Evolutionary conservation across 2,113 vertebrate species (phyloP).

Genomic region (Misgurnus mizolepis): DNA sequence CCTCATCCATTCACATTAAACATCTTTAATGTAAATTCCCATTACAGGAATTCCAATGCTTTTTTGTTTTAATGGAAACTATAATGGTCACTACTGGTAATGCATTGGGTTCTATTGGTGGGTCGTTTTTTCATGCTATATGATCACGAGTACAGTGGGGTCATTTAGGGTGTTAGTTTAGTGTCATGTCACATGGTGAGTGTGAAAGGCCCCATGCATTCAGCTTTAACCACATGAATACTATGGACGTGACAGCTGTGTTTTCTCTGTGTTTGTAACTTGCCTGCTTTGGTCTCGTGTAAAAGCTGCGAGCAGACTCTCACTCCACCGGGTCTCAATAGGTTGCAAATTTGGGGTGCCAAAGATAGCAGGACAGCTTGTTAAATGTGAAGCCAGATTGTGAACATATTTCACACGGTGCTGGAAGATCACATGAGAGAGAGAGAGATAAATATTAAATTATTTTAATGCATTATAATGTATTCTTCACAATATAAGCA

Average conservation of each 20-base stretch:
- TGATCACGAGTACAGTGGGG: neutral
- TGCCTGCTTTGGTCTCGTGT: neutral
- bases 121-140: neutral
- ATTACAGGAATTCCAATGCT: too few species aligned
- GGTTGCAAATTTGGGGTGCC: conserved; percentile 38
- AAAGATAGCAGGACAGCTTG: conserved; percentile 27
- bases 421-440: conserved; percentile 43
- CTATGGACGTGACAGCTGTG: neutral
- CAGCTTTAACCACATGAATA: neutral
- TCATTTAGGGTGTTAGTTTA: neutral
- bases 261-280: neutral
- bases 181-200: neutral
- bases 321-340: conserved; percentile 13
- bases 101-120: too few species aligned
- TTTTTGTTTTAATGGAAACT: too few species aligned
- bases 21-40: neutral
- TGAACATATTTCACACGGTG: conserved; percentile 44
- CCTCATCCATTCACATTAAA: too few species aligned
- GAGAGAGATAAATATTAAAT: neutral
- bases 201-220: neutral
- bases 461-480: too few species aligned
- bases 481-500: too few species aligned
- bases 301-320: conserved; percentile 21
- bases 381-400: conserved; percentile 43
- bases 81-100: too few species aligned